Evolutionary conservation across 2,113 vertebrate genomes (phyloP).

Genomic region (Callionymus lyra): DNA sequence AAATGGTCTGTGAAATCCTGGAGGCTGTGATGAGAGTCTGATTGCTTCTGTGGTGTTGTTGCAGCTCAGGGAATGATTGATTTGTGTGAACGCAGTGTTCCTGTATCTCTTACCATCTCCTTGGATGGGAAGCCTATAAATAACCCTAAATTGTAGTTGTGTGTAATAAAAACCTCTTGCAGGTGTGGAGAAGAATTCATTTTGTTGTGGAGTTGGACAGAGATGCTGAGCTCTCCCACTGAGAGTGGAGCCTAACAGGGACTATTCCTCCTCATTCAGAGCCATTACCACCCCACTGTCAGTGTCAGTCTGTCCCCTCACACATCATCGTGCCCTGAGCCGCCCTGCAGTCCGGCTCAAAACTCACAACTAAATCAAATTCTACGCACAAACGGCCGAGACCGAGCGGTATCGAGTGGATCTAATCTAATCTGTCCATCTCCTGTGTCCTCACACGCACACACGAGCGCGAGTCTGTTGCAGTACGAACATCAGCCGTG

Average conservation of each 20-base stretch:
- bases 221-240: conserved; percentile 22
- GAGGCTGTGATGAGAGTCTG: conserved; percentile 2
- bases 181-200: conserved; percentile 46
- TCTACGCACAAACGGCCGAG: conserved; percentile 42
- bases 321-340: conserved; percentile 49
- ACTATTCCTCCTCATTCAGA: conserved; percentile 54
- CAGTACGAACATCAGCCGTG: no score
- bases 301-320: conserved; percentile 51
- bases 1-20: no score
- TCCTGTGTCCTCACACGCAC: conserved; percentile 34
- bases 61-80: conserved; percentile 25
- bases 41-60: conserved; percentile 10
- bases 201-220: conserved; percentile 41
- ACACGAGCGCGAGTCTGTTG: neutral
- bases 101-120: conserved; percentile 23
- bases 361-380: conserved; percentile 55
- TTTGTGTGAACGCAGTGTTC: conserved; percentile 22
- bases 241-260: conserved; percentile 34
- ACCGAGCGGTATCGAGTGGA: conserved; percentile 42
- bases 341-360: conserved; percentile 25
- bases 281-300: conserved; percentile 59
- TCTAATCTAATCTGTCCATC: conserved; percentile 61
- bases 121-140: conserved; percentile 34
- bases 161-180: conserved; percentile 10
- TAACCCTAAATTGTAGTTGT: conserved; percentile 25